Conservation (phyloP, 1,140 invertebrate genomes). For the Drosophila oshimai region DNA sequence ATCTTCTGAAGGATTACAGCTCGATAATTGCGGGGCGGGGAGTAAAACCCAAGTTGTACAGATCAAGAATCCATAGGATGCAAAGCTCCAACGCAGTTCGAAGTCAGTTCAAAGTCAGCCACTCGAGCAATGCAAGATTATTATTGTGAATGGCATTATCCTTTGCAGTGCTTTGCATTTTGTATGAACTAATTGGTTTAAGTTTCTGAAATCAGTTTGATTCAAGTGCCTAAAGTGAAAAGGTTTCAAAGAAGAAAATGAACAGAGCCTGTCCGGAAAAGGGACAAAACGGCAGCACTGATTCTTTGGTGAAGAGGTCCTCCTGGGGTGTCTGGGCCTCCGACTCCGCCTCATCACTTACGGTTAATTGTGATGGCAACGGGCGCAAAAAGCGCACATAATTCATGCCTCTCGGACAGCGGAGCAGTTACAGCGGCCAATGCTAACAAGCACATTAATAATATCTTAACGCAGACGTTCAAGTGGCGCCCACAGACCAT, state of each 20-base stretch:
- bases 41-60: too few relatives aligned
- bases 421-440: conserved; percentile 14
- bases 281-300: too few relatives aligned
- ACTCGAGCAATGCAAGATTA: neutral
- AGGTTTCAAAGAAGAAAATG: too few relatives aligned
- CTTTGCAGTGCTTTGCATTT: too few relatives aligned
- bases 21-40: neutral
- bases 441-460: conserved; percentile 77
- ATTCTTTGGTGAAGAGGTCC: too few relatives aligned
- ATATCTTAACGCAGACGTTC: conserved; percentile 63
- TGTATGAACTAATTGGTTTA: too few relatives aligned
- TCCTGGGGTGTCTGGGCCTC: too few relatives aligned
- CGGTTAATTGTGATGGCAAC: conserved; percentile 51
- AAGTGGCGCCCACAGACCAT: conserved; percentile 44
- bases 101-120: neutral
- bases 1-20: neutral
- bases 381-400: conserved; percentile 55
- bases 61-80: neutral
- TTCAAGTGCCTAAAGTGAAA: too few relatives aligned
- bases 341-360: conserved; percentile 53
- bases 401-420: conserved; percentile 52
- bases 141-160: neutral
- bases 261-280: too few relatives aligned
- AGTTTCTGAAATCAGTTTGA: too few relatives aligned
- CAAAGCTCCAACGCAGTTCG: neutral